Base-by-base conservation (phyloP, 2,888 invertebrate species). In the Fragum whitleyi region DNA sequence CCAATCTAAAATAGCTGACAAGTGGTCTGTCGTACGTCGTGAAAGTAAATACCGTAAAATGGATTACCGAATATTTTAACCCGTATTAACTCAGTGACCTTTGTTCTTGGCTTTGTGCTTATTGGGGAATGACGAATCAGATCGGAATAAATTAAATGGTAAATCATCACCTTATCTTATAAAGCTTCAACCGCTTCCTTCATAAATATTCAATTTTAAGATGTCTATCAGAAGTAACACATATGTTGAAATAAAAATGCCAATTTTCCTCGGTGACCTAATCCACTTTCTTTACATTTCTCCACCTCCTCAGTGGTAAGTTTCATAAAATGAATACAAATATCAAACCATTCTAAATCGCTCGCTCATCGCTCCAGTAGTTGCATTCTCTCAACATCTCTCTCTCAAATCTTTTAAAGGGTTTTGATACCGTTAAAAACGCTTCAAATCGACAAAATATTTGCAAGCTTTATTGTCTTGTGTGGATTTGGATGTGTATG, bases 81-180 rank as follows among this genome's bases (percentile, higher is more conserved):
- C 47, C 47, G 47, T 47, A n/a, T 47, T 47, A 19, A 47, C 47
- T 14, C 47, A n/a, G 47, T 47, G 47, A 47, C 47, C 47, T 47
- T 47, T 47, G 47, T 47, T 47, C 47, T 47, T 9, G 14, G 47
- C n/a, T 47, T 14, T 19, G 47, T 47, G n/a, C 47, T 47, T 47
- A 47, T 47, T 47, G 47, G 14, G 47, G 47, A 47, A 47, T 47
- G 47, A 47, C 47, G 47, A 47, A 47, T 47, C 5, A 47, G 47
- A 47, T 47, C 47, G 47, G 47, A 47, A 47, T 47, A 47, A 47
- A 47, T 47, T 47, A 47, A 47, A 47, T 47, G 47, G 47, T 47
- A 47, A 47, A 47, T 47, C 47, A 47, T 47, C 3, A 3, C 47
- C 47, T 47, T 47, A 47, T 47, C 47, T 47, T 47, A 47, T 47